These are phyloP conservation scores for Pomatostomus ruficeps DNA, from an alignment of 2,113 vertebrate species.

Conservation along the genomic window DNA sequence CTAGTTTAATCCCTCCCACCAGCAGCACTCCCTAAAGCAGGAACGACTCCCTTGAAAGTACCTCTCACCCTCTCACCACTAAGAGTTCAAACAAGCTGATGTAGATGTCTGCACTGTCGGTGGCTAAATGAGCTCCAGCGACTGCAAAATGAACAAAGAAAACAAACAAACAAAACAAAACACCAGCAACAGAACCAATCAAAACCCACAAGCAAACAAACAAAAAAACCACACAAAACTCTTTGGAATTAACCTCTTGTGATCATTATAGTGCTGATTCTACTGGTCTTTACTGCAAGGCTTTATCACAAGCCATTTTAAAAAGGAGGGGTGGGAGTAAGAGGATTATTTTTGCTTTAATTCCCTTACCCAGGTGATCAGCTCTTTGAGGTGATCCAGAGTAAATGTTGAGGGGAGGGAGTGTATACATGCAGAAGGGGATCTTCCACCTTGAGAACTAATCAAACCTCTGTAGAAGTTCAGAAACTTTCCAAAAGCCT, in stretches of 20 bases:
- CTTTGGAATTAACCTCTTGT: background rate
- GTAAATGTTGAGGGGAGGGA: background rate
- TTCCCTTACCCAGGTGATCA: background rate
- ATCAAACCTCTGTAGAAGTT: background rate
- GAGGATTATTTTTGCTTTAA: background rate
- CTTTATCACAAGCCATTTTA: background rate
- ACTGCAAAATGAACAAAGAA: background rate
- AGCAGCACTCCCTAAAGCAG: background rate
- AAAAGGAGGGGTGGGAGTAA: accelerated
- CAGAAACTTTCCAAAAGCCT: background rate
- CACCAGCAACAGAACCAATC: background rate
- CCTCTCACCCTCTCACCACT: background rate
- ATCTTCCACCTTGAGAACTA: background rate
- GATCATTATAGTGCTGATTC: background rate
- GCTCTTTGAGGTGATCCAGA: background rate
- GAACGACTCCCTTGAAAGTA: background rate
- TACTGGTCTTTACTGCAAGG: background rate
- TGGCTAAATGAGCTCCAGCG: background rate
- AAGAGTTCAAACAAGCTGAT: background rate
- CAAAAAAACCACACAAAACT: background rate
- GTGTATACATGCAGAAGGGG: background rate
- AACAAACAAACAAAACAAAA: background rate
- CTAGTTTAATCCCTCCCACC: background rate
- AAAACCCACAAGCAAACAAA: background rate
- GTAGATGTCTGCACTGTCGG: background rate